Conservation (phyloP, 2,888 invertebrate genomes). For the Drymonia ruficornis region DNA sequence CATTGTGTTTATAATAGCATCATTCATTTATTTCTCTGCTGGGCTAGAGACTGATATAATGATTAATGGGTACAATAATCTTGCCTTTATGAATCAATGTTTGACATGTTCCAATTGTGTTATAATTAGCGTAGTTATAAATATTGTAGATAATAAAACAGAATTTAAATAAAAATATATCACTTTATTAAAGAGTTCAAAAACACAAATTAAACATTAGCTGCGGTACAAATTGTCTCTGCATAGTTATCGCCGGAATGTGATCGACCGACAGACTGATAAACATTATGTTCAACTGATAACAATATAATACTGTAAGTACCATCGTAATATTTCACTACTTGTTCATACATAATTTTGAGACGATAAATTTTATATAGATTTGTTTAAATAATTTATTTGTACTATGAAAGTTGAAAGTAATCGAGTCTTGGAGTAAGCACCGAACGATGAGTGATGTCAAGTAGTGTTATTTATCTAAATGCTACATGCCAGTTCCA, state of each 20-base stretch:
- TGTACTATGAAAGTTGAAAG: constrained; percentile 32
- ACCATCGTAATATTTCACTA: constrained; percentile 24
- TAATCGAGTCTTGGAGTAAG: constrained; percentile 19
- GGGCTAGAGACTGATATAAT: too few species aligned
- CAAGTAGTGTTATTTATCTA: not conserved
- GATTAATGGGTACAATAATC: too few species aligned
- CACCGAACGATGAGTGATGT: constrained; percentile 18
- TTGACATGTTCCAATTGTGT: too few species aligned
- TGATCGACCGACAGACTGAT: constrained; percentile 15
- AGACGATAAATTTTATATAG: constrained; percentile 12
- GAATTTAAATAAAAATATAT: constrained; percentile 67
- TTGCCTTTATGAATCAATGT: too few species aligned
- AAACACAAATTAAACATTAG: constrained; percentile 42
- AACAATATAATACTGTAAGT: constrained; percentile 40
- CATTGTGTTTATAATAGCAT: too few species aligned
- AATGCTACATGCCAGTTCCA: not conserved
- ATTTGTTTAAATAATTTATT: not conserved
- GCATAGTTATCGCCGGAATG: constrained; percentile 31
- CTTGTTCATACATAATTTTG: constrained; percentile 22
- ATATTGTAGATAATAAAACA: not conserved
- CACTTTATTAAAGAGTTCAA: constrained; percentile 67
- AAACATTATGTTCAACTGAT: constrained; percentile 16
- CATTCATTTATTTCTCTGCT: too few species aligned
- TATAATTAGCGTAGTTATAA: too few species aligned
- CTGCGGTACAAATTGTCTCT: constrained; percentile 14